phyloP scores from a whole-genome alignment of 2,888 invertebrate species.

The Drosophila cognata region DNA sequence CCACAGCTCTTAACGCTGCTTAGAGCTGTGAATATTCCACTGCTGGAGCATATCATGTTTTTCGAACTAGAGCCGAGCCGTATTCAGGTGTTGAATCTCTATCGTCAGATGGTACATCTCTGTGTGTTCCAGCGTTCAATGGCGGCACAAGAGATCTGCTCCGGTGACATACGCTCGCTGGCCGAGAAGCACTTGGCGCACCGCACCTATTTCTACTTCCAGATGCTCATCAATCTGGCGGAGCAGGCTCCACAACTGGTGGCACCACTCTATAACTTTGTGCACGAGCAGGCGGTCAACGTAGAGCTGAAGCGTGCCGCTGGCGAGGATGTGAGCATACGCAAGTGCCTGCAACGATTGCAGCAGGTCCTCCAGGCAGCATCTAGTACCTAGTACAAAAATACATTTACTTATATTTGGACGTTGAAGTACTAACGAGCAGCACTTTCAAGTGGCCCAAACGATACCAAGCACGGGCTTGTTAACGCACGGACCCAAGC shows the following conservation, averaged over 20 bases:
- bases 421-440: no score
- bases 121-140: slow-evolving; percentile 61
- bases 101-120: slow-evolving; percentile 67
- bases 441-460: no score
- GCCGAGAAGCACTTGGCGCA: slow-evolving; percentile 84
- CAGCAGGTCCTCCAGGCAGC: slow-evolving; percentile 47
- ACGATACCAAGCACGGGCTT: no score
- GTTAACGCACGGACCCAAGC: no score
- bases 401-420: no score
- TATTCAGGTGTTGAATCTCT: slow-evolving; percentile 72
- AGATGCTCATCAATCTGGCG: slow-evolving; percentile 81
- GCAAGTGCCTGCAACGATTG: slow-evolving; percentile 76
- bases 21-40: slow-evolving; percentile 72
- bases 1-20: slow-evolving; percentile 73
- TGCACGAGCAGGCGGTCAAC: slow-evolving; percentile 75
- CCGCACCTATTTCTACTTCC: slow-evolving; percentile 83
- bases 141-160: slow-evolving; percentile 63
- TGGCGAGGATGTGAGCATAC: slow-evolving; percentile 83
- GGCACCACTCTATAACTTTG: slow-evolving; percentile 70
- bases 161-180: slow-evolving; percentile 74
- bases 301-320: slow-evolving; percentile 83
- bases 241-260: slow-evolving; percentile 75
- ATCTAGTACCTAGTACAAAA: slow-evolving; percentile 1
- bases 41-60: slow-evolving; percentile 84
- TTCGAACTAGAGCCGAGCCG: slow-evolving; percentile 83